These are phyloP conservation scores for Phyto melanocephala DNA, from an alignment of 2,888 invertebrate genomes.

Conservation along the genomic window DNA sequence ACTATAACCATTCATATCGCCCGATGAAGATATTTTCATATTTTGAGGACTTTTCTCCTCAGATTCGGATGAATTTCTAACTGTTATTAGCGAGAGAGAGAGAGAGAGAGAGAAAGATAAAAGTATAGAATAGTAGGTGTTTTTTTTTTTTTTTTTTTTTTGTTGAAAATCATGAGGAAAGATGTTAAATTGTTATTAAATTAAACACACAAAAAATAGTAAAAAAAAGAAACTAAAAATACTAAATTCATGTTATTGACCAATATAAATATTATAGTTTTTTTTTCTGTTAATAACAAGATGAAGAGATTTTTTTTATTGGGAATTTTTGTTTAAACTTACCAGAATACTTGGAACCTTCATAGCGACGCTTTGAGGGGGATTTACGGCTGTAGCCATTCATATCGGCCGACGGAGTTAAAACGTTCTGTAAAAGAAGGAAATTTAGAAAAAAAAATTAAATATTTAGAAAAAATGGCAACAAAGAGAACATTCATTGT, in stretches of 20 bases:
- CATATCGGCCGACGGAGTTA: conserved; percentile 74
- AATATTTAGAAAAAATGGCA: background rate
- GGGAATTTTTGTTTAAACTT: no score
- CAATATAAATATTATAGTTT: no score
- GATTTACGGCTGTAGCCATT: conserved; percentile 77
- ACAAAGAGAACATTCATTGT: background rate
- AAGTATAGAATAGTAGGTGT: conserved; percentile 27
- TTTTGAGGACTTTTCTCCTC: conserved; percentile 57
- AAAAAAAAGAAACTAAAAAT: background rate
- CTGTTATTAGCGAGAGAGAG: conserved; percentile 54
- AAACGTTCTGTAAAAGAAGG: conserved; percentile 47
- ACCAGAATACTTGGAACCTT: conserved; percentile 77
- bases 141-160: conserved; percentile 9
- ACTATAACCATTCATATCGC: conserved; percentile 77
- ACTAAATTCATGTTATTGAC: no score
- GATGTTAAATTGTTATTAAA: background rate
- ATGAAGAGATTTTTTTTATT: no score
- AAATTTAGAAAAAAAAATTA: conserved; percentile 20
- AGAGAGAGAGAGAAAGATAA: background rate
- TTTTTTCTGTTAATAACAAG: background rate
- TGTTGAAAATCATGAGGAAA: background rate
- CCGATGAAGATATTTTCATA: conserved; percentile 67
- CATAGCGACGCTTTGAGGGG: conserved; percentile 77
- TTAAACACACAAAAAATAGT: background rate
- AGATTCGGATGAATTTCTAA: conserved; percentile 67